These are phyloP conservation scores for Dysidea cf. avara DNA, from an alignment of 37 sponge, comb jelly and placozoan genomes.

Conservation along the genomic window DNA sequence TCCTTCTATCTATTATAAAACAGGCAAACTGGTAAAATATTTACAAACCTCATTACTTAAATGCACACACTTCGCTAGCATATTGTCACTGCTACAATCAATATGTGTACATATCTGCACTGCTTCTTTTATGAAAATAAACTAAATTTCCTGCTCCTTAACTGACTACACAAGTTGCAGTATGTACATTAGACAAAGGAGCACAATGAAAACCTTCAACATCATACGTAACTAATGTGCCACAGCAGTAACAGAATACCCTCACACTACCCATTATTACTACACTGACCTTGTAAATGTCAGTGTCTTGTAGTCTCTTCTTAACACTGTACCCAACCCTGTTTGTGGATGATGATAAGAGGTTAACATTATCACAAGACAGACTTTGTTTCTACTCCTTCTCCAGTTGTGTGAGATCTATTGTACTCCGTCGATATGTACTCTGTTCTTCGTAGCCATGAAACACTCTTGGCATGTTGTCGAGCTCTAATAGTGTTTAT, in stretches of 20 bases:
- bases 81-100: too few species aligned
- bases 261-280: neutral
- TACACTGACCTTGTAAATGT: constrained; percentile 83
- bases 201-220: too few species aligned
- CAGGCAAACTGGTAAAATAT: neutral
- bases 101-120: too few species aligned
- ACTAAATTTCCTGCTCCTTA: too few species aligned
- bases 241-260: neutral
- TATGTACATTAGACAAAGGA: too few species aligned
- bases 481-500: constrained; percentile 39
- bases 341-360: neutral
- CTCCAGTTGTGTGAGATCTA: constrained; percentile 72
- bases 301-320: constrained; percentile 87
- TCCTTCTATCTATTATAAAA: neutral
- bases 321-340: constrained; percentile 95
- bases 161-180: too few species aligned
- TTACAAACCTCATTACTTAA: too few species aligned
- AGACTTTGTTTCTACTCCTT: constrained; percentile 91
- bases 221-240: neutral
- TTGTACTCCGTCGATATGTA: constrained; percentile 95
- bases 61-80: too few species aligned
- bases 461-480: constrained; percentile 90
- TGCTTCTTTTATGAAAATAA: too few species aligned
- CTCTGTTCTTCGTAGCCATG: constrained; percentile 96
- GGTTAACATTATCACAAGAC: neutral